These are phyloP conservation scores for Tetanocera ferruginea DNA, from an alignment of 2,888 invertebrate genomes.

Conservation along the genomic window DNA sequence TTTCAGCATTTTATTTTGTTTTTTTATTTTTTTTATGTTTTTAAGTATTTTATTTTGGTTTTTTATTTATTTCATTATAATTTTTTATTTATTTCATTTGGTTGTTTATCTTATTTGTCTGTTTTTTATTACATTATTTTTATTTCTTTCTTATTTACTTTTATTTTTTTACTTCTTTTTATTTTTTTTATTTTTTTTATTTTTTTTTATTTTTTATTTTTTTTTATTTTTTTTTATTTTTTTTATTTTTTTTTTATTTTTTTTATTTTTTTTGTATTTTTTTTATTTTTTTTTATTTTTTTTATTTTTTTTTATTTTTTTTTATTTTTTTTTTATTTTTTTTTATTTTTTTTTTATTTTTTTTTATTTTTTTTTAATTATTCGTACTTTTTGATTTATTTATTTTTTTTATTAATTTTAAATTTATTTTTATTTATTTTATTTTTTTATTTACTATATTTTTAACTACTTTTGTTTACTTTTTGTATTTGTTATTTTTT, in stretches of 20 bases:
- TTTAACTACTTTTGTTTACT: neutral
- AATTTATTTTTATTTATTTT: neutral
- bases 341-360: neutral
- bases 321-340: neutral
- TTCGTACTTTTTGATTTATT: neutral
- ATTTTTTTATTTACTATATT: neutral
- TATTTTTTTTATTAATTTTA: too few relatives aligned
- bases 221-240: neutral
- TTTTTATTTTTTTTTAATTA: neutral
- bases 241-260: neutral
- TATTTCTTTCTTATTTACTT: too few relatives aligned
- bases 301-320: neutral
- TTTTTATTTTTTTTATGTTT: too few relatives aligned
- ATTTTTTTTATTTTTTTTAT: too few relatives aligned
- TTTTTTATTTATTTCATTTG: too few relatives aligned
- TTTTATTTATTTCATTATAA: too few relatives aligned
- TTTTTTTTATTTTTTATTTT: too few relatives aligned
- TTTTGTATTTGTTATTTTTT: conserved; percentile 5
- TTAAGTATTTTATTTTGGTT: too few relatives aligned
- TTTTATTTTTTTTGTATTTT: neutral
- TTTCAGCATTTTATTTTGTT: too few relatives aligned
- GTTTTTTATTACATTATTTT: too few relatives aligned
- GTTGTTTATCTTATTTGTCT: too few relatives aligned
- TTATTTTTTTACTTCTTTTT: too few relatives aligned
- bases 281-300: neutral